phyloP scores from a whole-genome alignment of 2,797 vertebrate species.

The Parotocinclus haroldoi region DNA sequence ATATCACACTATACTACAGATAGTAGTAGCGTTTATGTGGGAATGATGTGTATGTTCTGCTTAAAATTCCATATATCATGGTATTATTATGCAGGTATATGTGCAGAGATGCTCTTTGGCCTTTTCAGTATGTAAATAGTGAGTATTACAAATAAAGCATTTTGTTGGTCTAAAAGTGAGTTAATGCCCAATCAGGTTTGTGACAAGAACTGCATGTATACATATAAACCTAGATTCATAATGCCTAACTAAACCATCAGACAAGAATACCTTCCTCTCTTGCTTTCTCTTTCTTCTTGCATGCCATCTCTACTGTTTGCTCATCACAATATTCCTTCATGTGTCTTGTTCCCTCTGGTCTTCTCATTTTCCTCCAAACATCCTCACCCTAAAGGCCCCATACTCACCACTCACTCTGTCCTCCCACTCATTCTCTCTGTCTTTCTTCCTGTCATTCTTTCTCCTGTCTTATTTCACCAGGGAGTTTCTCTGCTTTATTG shows the following conservation, averaged over 20 bases:
- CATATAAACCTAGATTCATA: neutral
- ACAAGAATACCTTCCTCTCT: slow-evolving; percentile 24
- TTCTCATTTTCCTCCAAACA: slow-evolving; percentile 23
- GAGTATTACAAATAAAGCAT: too few species aligned
- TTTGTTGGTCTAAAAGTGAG: too few species aligned
- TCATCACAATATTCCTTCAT: slow-evolving; percentile 2
- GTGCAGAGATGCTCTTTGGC: too few species aligned
- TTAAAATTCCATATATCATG: too few species aligned
- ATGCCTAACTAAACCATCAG: neutral
- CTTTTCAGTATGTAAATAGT: too few species aligned
- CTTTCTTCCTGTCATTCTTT: slow-evolving; percentile 15
- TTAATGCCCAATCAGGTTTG: too few species aligned
- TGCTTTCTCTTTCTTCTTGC: slow-evolving; percentile 21
- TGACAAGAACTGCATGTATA: too few species aligned
- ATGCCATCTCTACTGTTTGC: slow-evolving; percentile 12
- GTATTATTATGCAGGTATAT: too few species aligned
- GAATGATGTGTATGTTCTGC: too few species aligned
- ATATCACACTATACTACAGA: too few species aligned
- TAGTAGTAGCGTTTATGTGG: too few species aligned
- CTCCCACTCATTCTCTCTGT: slow-evolving; percentile 42
- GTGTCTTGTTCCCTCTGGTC: neutral
- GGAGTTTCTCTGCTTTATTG: slow-evolving; percentile 38
- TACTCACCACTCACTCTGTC: neutral
- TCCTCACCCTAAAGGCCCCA: slow-evolving; percentile 1
- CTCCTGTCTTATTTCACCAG: slow-evolving; percentile 29